phyloP scores from a whole-genome alignment of 2,888 invertebrate species.

The Pemphredon lugubris region DNA sequence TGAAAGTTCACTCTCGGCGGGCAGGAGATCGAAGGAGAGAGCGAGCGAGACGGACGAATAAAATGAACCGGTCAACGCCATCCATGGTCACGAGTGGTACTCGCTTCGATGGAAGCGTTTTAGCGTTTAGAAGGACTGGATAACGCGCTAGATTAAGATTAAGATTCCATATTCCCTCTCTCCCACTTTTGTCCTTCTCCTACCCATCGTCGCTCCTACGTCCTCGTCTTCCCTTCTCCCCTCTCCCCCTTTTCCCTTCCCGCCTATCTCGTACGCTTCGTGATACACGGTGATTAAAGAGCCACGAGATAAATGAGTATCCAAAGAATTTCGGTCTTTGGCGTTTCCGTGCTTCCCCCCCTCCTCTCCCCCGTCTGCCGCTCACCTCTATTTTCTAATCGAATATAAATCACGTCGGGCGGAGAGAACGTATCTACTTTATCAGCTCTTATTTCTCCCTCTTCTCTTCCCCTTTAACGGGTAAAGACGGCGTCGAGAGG shows the following conservation, averaged over 20 bases:
- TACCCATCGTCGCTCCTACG: not conserved
- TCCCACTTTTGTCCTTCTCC: not conserved
- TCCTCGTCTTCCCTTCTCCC: constrained; percentile 16
- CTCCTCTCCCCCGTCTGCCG: not conserved
- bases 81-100: constrained; percentile 10
- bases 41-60: constrained; percentile 26
- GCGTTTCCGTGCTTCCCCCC: constrained; percentile 17
- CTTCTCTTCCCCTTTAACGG: not conserved
- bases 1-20: constrained; percentile 14
- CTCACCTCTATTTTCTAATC: constrained; percentile 23
- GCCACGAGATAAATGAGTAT: constrained; percentile 60
- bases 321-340: constrained; percentile 61
- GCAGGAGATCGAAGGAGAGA: not conserved
- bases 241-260: too few relatives aligned
- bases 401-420: constrained; percentile 43
- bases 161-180: constrained; percentile 49
- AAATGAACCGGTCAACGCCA: constrained; percentile 62
- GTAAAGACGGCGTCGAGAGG: constrained; percentile 26
- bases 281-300: constrained; percentile 52
- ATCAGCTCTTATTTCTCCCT: constrained; percentile 18
- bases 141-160: constrained; percentile 67
- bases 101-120: constrained; percentile 57
- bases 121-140: constrained; percentile 64
- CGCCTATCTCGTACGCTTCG: not conserved
- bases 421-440: constrained; percentile 17